Evolutionary conservation across 2,888 invertebrate species (phyloP), one percentile per base, ranked within the genome.

Genomic region (Lasioglossum leucozonium): DNA sequence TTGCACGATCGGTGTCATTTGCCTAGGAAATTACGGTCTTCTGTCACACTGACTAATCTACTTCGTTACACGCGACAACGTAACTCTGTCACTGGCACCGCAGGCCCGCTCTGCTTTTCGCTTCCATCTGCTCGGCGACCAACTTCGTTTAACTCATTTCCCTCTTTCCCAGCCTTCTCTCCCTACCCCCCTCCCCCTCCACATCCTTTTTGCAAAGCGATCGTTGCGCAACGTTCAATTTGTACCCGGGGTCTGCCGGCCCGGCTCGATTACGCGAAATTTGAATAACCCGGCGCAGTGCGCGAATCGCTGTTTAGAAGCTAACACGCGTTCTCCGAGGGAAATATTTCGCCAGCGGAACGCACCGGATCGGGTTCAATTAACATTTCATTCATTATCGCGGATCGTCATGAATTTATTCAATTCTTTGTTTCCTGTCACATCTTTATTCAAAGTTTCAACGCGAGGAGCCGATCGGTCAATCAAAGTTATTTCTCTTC

Each of bases 31-130:
- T 94, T 94, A 93, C 93, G 89, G 91, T 91, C 90, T 92, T 94
- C 92, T 91, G 93, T 94, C 93, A 94, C 92, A 89, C 92, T 93
- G 92, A 94, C 93, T 94, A 94, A 94, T 93, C 92, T 92, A 92
- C 93, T 94, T 93, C 93, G 93, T 94, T 94, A 94, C 92, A 91
- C 88, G 88, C 92, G 93, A 94, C 93, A 93, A 93, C 91, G 91
- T 91, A 91, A 91, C 93, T 94, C 92, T 91, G 93, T 94, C 93
- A 94, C 92, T 90, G 90, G 90, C 86, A 90, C 90, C 92, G 88
- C 90, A 89, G 81, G 62, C 77, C 80, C 82, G 82, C 85, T 81
- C 86, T 86, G 77, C 84, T 76, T 84, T 79, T 85, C 86, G 62
- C 72, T 79, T 77, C 83, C 72, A 78, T 79, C 72, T 79, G 72